phyloP scores from a whole-genome alignment of 2,888 invertebrate species.

The Leucoma salicis region DNA sequence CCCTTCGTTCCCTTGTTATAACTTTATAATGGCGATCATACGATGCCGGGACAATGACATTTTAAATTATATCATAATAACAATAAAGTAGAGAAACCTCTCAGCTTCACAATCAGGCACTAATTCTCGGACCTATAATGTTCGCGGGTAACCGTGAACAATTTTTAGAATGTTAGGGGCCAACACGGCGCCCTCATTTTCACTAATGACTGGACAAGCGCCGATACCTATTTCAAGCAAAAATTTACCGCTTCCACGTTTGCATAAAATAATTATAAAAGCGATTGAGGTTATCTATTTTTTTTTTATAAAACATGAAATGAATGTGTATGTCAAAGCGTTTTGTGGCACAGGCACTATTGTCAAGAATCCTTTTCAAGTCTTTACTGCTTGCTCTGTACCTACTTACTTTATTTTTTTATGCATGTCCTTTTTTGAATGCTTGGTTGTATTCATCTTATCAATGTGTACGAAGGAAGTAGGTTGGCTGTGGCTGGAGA shows the following conservation, averaged over 20 bases:
- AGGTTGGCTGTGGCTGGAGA: constrained; percentile 20
- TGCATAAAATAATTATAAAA: constrained; percentile 22
- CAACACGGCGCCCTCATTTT: constrained; percentile 58
- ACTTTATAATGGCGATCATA: constrained; percentile 52
- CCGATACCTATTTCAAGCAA: constrained; percentile 50
- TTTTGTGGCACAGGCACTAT: constrained; percentile 37
- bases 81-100: constrained; percentile 31
- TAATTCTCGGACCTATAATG: constrained; percentile 56
- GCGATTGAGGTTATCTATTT: constrained; percentile 9
- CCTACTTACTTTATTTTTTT: constrained; percentile 13
- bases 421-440: constrained; percentile 23
- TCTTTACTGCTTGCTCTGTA: constrained; percentile 22
- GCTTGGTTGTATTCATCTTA: constrained; percentile 37
- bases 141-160: constrained; percentile 49
- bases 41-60: constrained; percentile 58
- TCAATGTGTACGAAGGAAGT: constrained; percentile 38
- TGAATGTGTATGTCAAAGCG: constrained; percentile 11
- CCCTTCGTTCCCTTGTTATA: constrained; percentile 64
- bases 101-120: constrained; percentile 40
- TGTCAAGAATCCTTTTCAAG: constrained; percentile 33
- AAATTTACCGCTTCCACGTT: constrained; percentile 23
- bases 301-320: background rate
- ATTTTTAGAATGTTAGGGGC: constrained; percentile 53
- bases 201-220: constrained; percentile 54
- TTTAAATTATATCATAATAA: constrained; percentile 72